Conservation (phyloP, 2,113 vertebrate species). For the Labeo rohita region DNA sequence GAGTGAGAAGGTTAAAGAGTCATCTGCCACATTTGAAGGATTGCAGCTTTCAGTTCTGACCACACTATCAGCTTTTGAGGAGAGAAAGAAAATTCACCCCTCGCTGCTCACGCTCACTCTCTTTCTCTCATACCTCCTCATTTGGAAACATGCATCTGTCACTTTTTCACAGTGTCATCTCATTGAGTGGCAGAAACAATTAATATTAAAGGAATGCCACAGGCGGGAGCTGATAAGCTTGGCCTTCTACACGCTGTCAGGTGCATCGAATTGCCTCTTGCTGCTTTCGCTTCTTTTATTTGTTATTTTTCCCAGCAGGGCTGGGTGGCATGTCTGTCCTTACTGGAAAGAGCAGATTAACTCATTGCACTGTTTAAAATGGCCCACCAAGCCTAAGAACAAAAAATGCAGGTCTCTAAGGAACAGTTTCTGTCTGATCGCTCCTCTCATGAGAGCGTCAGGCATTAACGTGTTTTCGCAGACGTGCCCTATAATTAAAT, state of each 20-base stretch:
- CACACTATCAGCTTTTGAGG: slow-evolving; percentile 42
- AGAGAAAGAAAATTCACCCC: background rate
- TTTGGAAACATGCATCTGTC: slow-evolving; percentile 56
- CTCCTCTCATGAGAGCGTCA: background rate
- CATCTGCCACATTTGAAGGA: slow-evolving; percentile 57
- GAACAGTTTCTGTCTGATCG: background rate
- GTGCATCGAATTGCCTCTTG: slow-evolving; percentile 49
- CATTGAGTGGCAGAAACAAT: slow-evolving; percentile 67
- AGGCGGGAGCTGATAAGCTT: slow-evolving; percentile 42
- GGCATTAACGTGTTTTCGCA: background rate
- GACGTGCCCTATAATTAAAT: background rate
- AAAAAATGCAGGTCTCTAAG: background rate
- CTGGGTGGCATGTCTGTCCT: slow-evolving; percentile 6
- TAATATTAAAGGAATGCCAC: slow-evolving; percentile 56
- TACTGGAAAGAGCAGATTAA: background rate
- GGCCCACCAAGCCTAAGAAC: background rate
- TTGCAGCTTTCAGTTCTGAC: slow-evolving; percentile 51
- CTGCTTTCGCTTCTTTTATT: slow-evolving; percentile 24
- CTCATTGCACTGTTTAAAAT: background rate
- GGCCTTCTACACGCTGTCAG: slow-evolving; percentile 43
- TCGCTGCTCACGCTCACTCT: background rate
- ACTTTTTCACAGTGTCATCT: slow-evolving; percentile 64
- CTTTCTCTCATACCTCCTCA: background rate
- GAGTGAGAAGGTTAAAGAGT: slow-evolving; percentile 61
- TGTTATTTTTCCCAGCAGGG: slow-evolving; percentile 8